A percentile compares a stretch with the other conserved stretches of the same genome.
Conservation (phyloP, 2,113 vertebrate species). For the Galbula dea region DNA sequence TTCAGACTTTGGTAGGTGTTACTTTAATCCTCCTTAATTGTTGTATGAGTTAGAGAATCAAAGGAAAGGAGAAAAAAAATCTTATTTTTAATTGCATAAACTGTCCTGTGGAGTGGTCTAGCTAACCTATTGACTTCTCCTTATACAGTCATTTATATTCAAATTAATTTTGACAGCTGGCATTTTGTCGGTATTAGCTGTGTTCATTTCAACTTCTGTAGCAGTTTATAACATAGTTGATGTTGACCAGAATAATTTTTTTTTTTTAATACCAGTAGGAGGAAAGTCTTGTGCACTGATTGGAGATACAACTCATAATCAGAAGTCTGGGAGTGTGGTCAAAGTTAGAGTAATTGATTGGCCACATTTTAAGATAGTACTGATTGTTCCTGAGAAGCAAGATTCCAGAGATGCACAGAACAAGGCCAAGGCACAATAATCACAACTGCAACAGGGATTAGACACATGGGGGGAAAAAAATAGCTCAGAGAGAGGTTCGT, state of each 20-base stretch:
- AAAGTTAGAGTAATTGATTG: background rate
- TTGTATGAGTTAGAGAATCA: background rate
- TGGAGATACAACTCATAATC: background rate
- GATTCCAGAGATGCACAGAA: background rate
- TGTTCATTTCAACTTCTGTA: background rate
- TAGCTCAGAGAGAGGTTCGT: background rate
- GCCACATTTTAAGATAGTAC: background rate
- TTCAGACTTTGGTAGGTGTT: background rate
- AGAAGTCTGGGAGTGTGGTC: fast-evolving
- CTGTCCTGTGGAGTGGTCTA: background rate
- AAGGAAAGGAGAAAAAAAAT: background rate
- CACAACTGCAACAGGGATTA: background rate
- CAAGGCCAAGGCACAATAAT: background rate
- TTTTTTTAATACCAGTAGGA: background rate
- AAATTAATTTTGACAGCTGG: slow-evolving; percentile 10
- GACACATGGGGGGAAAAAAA: background rate
- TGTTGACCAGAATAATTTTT: background rate
- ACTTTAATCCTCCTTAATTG: background rate
- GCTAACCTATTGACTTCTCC: background rate
- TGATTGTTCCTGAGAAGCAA: background rate
- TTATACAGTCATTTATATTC: background rate
- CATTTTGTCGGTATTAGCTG: slow-evolving; percentile 17
- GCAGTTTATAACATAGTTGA: background rate
- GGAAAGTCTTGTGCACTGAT: background rate
- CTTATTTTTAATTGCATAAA: background rate